Percentiles rank a stretch among this genome's conserved stretches.
phyloP scores from a whole-genome alignment of 1,140 invertebrate species.

The Eupristina koningsbergeri region DNA sequence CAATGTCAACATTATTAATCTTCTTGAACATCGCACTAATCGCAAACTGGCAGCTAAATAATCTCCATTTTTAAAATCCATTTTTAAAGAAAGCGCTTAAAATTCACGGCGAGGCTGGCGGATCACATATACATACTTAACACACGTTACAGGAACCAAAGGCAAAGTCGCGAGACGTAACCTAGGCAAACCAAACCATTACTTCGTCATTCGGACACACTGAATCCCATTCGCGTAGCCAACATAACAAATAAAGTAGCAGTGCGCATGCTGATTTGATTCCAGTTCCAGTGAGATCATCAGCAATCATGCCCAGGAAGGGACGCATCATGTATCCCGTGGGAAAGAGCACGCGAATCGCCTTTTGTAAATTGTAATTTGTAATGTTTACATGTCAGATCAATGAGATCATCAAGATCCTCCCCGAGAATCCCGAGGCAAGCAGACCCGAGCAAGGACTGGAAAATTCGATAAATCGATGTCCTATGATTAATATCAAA shows the following conservation, averaged over 20 bases:
- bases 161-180: background rate
- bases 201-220: background rate
- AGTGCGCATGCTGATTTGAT: background rate
- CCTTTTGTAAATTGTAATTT: background rate
- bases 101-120: background rate
- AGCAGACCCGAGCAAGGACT: background rate
- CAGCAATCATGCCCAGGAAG: background rate
- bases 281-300: too few relatives aligned
- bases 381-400: background rate
- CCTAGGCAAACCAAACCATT: background rate
- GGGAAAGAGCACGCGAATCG: background rate
- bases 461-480: background rate
- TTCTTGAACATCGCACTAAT: background rate
- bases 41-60: background rate
- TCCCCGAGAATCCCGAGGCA: background rate
- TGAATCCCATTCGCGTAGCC: conserved; percentile 25
- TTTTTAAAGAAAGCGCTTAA: background rate
- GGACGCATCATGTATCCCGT: background rate
- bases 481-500: background rate
- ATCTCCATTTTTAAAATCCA: background rate
- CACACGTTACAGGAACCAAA: background rate
- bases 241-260: background rate
- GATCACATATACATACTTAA: background rate
- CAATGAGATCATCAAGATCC: background rate
- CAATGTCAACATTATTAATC: background rate